Base-by-base conservation (phyloP, 1,140 invertebrate genomes). In the Brachionus rubens region DNA sequence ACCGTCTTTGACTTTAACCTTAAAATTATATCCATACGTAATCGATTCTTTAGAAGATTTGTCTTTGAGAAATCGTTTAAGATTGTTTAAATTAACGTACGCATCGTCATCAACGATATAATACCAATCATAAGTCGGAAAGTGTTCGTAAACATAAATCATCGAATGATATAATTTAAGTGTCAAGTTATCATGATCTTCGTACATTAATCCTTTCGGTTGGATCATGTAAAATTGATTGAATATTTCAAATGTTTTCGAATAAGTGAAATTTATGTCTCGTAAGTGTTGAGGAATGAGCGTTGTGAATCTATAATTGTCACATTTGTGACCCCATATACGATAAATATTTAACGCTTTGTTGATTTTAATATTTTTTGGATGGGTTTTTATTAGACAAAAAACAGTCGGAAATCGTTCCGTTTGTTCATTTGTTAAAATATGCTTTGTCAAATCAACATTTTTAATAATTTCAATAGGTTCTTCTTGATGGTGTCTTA, bases 31-130 rank as follows among this genome's bases (percentile, higher is more conserved):
- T 10, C 72, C 72, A 41, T 56, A 75, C 12, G 33, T 41, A n/a
- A 80, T 79, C 30, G 79, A 77, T 48, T 56, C 76, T 43, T 75
- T 75, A 50, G 77, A 72, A 77, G 77, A 43, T 68, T 79, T 78
- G 12, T 78, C 76, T n/a, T 76, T 76, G 16, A 86, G 77, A 52
- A 84, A 81, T 54, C 80, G 77, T 16, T 83, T 79, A 9, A 87
- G 76, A 78, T 87, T 87, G 78, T 86, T 84, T n/a, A 86, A 65
- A 10, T 86, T 82, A 12, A 89, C 90, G 87, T 84, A 94, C 85
- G 93, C 95, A 81, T 96, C 93, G 83, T 95, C 93, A 81, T 96
- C 93, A 28, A 92, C 93, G 84, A 96, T 96, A 77, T 96, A 85
- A 82, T 94, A 94, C 92, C 92, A 96, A 82, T 96, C 93, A 12